Percentiles rank a stretch among this genome's conserved stretches.
Evolutionary conservation across 2,888 invertebrate species (phyloP).

Genomic region (Luperina testacea): DNA sequence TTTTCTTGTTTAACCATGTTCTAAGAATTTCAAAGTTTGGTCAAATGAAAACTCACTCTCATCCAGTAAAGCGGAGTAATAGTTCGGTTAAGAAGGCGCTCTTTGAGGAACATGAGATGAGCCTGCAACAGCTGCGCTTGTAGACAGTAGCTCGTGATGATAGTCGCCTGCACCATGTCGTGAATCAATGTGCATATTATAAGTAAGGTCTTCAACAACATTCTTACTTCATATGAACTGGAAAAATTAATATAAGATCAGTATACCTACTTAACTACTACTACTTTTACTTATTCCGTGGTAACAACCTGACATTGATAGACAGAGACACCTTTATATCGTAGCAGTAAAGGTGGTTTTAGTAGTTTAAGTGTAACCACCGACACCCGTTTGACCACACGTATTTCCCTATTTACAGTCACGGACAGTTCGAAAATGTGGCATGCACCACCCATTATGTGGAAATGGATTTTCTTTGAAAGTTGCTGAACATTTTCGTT

Average conservation of each 20-base stretch:
- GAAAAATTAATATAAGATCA: constrained; percentile 29
- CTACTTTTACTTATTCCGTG: neutral
- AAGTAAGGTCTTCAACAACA: constrained; percentile 90
- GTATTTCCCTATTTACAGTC: too few relatives aligned
- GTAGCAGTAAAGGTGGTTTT: neutral
- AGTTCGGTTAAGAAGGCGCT: constrained; percentile 93
- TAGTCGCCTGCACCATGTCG: constrained; percentile 95
- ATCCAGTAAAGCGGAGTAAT: constrained; percentile 94
- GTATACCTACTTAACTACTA: neutral
- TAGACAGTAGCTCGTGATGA: constrained; percentile 95
- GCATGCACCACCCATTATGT: neutral
- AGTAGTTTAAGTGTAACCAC: neutral
- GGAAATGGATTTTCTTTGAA: neutral
- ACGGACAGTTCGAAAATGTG: neutral
- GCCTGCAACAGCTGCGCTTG: constrained; percentile 94
- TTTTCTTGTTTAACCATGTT: neutral
- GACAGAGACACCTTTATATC: neutral
- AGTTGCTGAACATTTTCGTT: neutral
- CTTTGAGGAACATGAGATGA: constrained; percentile 93
- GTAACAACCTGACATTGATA: neutral
- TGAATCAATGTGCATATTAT: constrained; percentile 93
- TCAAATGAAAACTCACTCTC: constrained; percentile 89
- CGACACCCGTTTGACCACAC: neutral
- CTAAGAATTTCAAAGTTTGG: neutral
- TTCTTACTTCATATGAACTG: constrained; percentile 88